Base-by-base conservation (phyloP, 2,888 invertebrate species). In the Eupithecia centaureata region DNA sequence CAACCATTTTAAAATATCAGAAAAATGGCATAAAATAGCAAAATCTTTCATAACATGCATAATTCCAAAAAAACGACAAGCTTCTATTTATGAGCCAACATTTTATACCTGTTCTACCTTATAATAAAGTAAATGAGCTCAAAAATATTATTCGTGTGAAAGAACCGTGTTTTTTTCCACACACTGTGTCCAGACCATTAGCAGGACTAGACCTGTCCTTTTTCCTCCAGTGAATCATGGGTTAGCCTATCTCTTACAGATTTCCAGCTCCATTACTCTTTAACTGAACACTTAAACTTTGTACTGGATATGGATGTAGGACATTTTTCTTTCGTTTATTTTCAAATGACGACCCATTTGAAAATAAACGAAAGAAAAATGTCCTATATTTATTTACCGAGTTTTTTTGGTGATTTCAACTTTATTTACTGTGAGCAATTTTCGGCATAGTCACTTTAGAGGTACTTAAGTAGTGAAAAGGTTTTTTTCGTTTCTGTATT, bases 211-310 rank as follows among this genome's bases (percentile, higher is more conserved):
- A 79, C 79, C 81, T 80, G 77, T 86, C 88, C 79, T 82, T 73
- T 74, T 88, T 79, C 75, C 72, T 77, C 82, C 69, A 72, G 68
- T 71, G 72, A 66, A 71, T 75, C 71, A 79, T 78, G 74, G 76
- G 82, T 83, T 80, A 83, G 76, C 80, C 84, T 82, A 79, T 88
- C 85, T 82, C 82, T 76, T 79, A 79, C 86, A 80, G 84, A 84
- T 84, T 85, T 80, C 76, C 78, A 78, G 79, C 76, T 79, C 79
- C 82, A 84, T 84, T 81, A 82, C 82, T 83, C 80, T 78, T 78
- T 67, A 78, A 82, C 57, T 78, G 81, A 84, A 84, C 83, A 84
- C 82, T 87, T 86, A 84, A 86, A 85, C 83, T 85, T 82, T 84
- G 81, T 81, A 80, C 81, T 69, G 73, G 22, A 47, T 12, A 65